These are phyloP conservation scores for Venustoraphidia nigricollis DNA, from an alignment of 2,888 invertebrate species.

Conservation along the genomic window DNA sequence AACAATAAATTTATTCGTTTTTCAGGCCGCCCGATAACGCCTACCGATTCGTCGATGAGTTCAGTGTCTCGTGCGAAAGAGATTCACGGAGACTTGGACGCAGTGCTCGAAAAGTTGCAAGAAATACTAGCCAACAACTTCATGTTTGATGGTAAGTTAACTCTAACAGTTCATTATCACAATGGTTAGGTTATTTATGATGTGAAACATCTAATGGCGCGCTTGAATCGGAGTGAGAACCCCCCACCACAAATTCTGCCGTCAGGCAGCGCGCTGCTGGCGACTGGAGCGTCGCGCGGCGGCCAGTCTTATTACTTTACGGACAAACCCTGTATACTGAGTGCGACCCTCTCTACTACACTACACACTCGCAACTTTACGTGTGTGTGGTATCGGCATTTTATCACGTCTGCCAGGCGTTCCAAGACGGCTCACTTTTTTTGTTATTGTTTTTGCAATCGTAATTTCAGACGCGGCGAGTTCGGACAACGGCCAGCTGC, in stretches of 20 bases:
- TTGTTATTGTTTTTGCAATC: not conserved
- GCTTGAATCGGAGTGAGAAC: too few relatives aligned
- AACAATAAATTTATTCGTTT: slow-evolving; percentile 1
- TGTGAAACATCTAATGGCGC: too few relatives aligned
- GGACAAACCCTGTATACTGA: not conserved
- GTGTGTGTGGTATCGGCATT: too few relatives aligned
- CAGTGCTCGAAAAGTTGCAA: slow-evolving; percentile 51
- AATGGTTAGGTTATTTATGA: too few relatives aligned
- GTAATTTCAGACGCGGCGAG: slow-evolving; percentile 28
- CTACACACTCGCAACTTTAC: too few relatives aligned
- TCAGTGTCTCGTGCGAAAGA: slow-evolving; percentile 24
- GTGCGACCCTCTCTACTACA: too few relatives aligned
- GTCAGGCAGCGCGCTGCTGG: too few relatives aligned
- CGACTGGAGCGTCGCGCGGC: too few relatives aligned
- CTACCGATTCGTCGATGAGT: slow-evolving; percentile 6
- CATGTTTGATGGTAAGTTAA: slow-evolving; percentile 38
- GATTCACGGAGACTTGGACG: slow-evolving; percentile 49
- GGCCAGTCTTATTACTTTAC: not conserved
- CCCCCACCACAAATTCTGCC: too few relatives aligned
- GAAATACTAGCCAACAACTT: slow-evolving; percentile 56
- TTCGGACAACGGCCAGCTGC: slow-evolving; percentile 48
- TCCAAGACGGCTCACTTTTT: too few relatives aligned
- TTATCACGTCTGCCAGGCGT: too few relatives aligned
- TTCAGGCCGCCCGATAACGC: slow-evolving; percentile 11
- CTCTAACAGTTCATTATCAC: not conserved